These are phyloP conservation scores for Elephas maximus DNA, from an alignment of 2,113 vertebrate genomes.

Conservation along the genomic window DNA sequence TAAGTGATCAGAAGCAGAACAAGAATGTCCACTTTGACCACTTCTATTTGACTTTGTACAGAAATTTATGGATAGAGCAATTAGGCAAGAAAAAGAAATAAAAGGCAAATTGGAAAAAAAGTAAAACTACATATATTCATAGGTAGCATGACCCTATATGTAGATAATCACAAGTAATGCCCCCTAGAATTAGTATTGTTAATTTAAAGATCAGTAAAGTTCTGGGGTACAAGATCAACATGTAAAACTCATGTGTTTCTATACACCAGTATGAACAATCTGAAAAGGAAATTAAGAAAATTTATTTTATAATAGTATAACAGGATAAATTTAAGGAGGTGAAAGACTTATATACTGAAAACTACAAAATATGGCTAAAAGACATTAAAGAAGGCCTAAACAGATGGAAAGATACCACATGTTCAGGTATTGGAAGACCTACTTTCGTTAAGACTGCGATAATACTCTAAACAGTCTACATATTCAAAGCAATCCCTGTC, in stretches of 20 bases:
- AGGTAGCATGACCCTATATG: not conserved
- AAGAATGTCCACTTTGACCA: no score
- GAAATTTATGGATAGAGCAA: no score
- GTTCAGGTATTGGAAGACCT: no score
- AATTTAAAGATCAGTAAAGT: not conserved
- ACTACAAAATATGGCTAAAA: not conserved
- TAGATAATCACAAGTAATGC: not conserved
- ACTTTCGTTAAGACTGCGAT: no score
- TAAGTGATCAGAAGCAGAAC: no score
- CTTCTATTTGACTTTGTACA: no score
- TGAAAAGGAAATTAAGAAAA: not conserved
- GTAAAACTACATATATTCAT: not conserved
- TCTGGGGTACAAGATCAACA: not conserved
- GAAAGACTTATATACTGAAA: no score
- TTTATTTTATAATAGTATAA: not conserved
- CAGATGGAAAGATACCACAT: not conserved
- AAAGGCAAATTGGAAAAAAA: no score
- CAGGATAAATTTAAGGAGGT: no score
- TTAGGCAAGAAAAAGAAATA: no score
- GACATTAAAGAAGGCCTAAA: not conserved
- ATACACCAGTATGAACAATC: not conserved
- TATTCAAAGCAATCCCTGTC: no score
- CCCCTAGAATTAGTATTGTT: not conserved
- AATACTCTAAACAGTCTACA: no score
- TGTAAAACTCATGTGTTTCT: not conserved